Evolutionary conservation across 35 echinoderm and acorn worm genomes (phyloP), one percentile per base, ranked within the genome.

Genomic region (Ophiothrix spiculata): DNA sequence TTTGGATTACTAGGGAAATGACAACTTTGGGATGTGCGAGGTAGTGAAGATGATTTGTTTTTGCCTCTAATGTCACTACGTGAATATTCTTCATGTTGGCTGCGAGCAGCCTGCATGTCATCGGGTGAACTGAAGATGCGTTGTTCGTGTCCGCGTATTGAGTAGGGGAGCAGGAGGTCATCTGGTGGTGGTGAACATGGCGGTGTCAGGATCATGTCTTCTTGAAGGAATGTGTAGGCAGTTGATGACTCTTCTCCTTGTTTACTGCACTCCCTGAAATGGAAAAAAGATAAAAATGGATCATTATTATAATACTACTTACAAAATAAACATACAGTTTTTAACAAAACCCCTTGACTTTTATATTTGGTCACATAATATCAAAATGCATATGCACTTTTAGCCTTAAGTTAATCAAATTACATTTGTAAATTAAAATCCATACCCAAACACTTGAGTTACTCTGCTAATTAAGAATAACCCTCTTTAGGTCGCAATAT

Each of bases 41-140:
- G 81, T 60, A 84, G 37, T 14, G 81, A 84, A 32, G 63, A 63
- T 36, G 81, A 84, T 36, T 84, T 84, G 14, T 36, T 33, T 36
- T 84, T 84, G 56, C 28, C 54, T 39, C 41, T 38, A 23, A n/a
- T 33, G 14, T 64, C 45, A 54, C 54, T 69, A 45, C 63, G 81
- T 64, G 54, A 54, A 16, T 37, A 32, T 13, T 60, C 42, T 8
- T 56, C 42, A 23, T 54, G 63, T 15, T 84, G 54, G 37, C 63
- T 74, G 15, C 81, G 81, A 33, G 46, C 35, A 2, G 81, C 54
- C 15, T 84, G 63, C 45, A 84, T 54, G 54, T 84, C 81, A 64
- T 84, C 81, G 2, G 81, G 81, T 32, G 81, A 84, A 37, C 81
- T 84, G 81, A 74, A 84, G 81, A 84, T 45, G 36, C 81, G 81